Evolutionary conservation across 1,140 invertebrate genomes (phyloP).

Genomic region (Drosophila tani): DNA sequence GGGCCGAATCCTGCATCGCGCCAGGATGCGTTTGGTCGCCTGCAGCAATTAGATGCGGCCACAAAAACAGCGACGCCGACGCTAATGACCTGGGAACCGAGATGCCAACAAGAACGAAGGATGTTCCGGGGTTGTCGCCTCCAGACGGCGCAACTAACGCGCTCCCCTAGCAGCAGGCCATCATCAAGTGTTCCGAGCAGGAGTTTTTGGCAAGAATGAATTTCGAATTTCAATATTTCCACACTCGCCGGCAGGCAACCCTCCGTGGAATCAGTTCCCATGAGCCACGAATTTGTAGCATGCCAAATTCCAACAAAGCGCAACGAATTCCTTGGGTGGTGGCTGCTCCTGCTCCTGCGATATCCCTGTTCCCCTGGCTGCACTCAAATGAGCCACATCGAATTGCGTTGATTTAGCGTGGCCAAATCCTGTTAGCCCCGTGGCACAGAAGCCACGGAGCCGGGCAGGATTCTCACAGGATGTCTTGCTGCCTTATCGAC

Average conservation of each 20-base stretch:
- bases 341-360: slow-evolving; percentile 22
- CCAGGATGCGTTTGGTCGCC: slow-evolving; percentile 46
- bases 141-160: slow-evolving; percentile 50
- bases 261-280: slow-evolving; percentile 59
- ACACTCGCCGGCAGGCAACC: slow-evolving; percentile 30
- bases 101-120: slow-evolving; percentile 43
- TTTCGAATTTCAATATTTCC: slow-evolving; percentile 82
- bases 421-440: slow-evolving; percentile 81
- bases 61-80: slow-evolving; percentile 66
- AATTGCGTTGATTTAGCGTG: slow-evolving; percentile 80
- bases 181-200: slow-evolving; percentile 55
- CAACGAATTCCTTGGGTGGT: slow-evolving; percentile 74
- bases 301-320: slow-evolving; percentile 77
- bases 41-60: slow-evolving; percentile 80
- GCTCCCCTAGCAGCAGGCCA: slow-evolving; percentile 15
- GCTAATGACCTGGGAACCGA: slow-evolving; percentile 77
- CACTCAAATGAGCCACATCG: slow-evolving; percentile 78
- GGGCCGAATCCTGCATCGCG: slow-evolving; percentile 38
- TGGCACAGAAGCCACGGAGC: slow-evolving; percentile 55
- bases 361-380: slow-evolving; percentile 55
- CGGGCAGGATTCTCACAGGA: slow-evolving; percentile 67
- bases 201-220: slow-evolving; percentile 62
- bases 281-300: slow-evolving; percentile 72
- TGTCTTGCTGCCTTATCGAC: slow-evolving; percentile 52
- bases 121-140: slow-evolving; percentile 15